phyloP scores from a whole-genome alignment of 2,113 vertebrate genomes.

The Hydropotes inermis region DNA sequence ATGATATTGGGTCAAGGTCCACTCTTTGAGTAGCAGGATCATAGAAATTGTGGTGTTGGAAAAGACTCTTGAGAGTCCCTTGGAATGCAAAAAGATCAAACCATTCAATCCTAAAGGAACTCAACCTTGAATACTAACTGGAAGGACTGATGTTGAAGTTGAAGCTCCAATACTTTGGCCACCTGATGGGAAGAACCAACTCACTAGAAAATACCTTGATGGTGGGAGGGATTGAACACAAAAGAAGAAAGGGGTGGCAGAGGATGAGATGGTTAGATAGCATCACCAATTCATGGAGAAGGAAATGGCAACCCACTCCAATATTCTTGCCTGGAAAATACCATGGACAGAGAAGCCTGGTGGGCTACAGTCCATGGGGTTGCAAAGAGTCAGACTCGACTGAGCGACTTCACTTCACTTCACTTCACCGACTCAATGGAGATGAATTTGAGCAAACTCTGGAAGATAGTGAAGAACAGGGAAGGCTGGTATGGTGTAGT shows the following conservation, averaged over 20 bases:
- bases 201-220: not conserved
- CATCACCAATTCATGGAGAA: not conserved
- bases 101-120: not conserved
- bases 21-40: not conserved
- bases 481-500: not conserved
- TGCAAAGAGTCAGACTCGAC: not conserved
- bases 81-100: not conserved
- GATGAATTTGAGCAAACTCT: not conserved
- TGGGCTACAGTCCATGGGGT: not conserved
- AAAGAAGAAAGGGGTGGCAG: not conserved
- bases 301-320: not conserved
- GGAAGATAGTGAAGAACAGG: not conserved
- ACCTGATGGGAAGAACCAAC: not conserved
- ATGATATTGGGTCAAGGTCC: accelerated
- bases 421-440: not conserved
- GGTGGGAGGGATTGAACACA: not conserved
- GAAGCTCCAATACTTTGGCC: not conserved
- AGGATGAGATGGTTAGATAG: not conserved
- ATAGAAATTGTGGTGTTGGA: not conserved
- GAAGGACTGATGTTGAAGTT: not conserved
- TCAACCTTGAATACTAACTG: not conserved
- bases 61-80: not conserved
- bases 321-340: not conserved
- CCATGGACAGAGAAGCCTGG: not conserved
- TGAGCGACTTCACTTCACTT: not conserved